A percentile compares a stretch with the other conserved stretches of the same genome.
Evolutionary conservation across 2,113 vertebrate genomes (phyloP).

Genomic region (Malaclemys terrapin): DNA sequence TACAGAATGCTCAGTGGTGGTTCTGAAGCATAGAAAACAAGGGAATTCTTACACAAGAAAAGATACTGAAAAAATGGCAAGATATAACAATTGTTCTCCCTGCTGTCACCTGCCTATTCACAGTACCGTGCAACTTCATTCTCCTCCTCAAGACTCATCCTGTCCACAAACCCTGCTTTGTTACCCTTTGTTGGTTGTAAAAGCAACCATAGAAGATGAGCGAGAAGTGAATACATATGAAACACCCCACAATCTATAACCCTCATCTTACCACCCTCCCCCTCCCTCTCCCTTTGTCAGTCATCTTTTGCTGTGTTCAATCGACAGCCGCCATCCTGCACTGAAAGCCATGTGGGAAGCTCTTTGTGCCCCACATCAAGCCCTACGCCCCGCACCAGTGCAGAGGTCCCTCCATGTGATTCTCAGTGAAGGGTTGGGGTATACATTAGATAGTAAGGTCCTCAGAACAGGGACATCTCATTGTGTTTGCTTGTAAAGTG

Average conservation of each 20-base stretch:
- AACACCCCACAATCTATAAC: accelerated
- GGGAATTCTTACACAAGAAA: background rate
- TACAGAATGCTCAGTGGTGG: background rate
- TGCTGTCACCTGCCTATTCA: background rate
- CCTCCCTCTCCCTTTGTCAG: background rate
- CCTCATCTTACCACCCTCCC: accelerated
- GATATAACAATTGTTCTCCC: background rate
- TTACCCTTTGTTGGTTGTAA: background rate
- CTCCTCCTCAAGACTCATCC: background rate
- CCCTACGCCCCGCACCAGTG: background rate
- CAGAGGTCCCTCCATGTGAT: background rate
- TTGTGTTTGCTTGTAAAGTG: background rate
- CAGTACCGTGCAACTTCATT: background rate
- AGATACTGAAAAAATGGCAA: background rate
- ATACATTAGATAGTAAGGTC: background rate
- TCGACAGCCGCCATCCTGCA: background rate
- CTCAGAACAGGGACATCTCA: background rate
- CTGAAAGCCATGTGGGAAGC: background rate
- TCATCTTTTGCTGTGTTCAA: background rate
- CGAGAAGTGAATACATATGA: background rate
- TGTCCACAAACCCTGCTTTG: accelerated
- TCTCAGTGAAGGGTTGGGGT: background rate
- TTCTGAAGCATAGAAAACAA: background rate
- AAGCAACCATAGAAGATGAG: background rate
- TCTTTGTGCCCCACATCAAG: background rate